Conservation (phyloP, 2,113 vertebrate genomes). For the Phyllopteryx taeniolatus region DNA sequence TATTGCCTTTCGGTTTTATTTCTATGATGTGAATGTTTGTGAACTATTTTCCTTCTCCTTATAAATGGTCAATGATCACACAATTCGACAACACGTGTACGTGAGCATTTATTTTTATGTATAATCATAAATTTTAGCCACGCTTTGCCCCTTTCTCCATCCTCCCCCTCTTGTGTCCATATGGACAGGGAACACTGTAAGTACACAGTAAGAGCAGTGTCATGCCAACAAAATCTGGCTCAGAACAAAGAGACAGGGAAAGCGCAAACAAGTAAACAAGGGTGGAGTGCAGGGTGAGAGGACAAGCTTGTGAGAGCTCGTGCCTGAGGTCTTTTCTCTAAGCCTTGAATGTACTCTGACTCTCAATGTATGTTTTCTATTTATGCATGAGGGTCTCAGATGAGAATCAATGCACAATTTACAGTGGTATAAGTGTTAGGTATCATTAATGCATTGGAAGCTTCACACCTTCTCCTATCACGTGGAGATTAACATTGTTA, state of each 20-base stretch:
- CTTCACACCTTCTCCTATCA: slow-evolving; percentile 35
- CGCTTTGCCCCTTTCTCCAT: background rate
- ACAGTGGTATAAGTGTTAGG: slow-evolving; percentile 7
- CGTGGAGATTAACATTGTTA: slow-evolving; percentile 32
- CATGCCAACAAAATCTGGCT: slow-evolving; percentile 38
- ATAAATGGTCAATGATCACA: too few relatives aligned
- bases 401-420: slow-evolving; percentile 10
- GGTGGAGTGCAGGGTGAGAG: background rate
- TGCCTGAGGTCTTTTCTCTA: slow-evolving; percentile 5
- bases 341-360: background rate
- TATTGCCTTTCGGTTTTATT: too few relatives aligned
- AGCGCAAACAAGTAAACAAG: slow-evolving; percentile 27
- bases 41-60: too few relatives aligned
- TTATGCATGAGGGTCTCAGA: background rate
- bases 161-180: slow-evolving; percentile 24
- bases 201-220: slow-evolving; percentile 22
- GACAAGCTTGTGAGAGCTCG: background rate
- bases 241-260: slow-evolving; percentile 27
- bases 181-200: slow-evolving; percentile 34
- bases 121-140: too few relatives aligned
- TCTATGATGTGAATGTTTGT: too few relatives aligned
- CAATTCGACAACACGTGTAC: too few relatives aligned
- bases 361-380: background rate
- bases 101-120: too few relatives aligned
- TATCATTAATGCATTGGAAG: slow-evolving; percentile 28